Conservation (phyloP, 2,797 vertebrate genomes). For the Mus spretus region DNA sequence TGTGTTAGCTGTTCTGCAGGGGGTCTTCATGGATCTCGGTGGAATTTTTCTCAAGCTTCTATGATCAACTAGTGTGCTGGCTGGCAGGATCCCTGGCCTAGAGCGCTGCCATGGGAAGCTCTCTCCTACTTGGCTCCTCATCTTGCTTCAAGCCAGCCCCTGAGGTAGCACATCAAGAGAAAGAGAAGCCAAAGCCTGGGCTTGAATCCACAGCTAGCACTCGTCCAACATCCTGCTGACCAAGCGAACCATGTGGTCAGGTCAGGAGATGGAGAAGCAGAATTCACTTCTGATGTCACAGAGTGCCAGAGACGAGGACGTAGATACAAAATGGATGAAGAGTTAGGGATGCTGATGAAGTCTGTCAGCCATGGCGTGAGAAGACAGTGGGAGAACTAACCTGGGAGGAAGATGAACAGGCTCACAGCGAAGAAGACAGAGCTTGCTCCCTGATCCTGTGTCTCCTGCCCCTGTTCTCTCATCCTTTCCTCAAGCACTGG, state of each 20-base stretch:
- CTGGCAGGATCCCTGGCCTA: background rate
- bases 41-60: background rate
- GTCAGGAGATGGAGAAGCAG: background rate
- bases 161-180: background rate
- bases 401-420: background rate
- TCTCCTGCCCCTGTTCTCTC: background rate
- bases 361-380: background rate
- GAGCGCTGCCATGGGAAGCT: background rate
- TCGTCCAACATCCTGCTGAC: fast-evolving
- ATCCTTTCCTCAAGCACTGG: background rate
- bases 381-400: background rate
- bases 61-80: background rate
- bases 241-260: background rate
- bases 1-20: background rate
- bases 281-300: background rate
- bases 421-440: background rate
- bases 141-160: background rate
- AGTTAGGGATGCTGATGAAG: fast-evolving
- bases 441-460: background rate
- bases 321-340: background rate
- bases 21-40: background rate
- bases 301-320: background rate
- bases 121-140: background rate
- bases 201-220: background rate
- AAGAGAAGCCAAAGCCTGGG: background rate